Evolutionary conservation across 2,888 invertebrate genomes (phyloP), one percentile per base, ranked within the genome.

Genomic region (Ypsolopha scabrella): DNA sequence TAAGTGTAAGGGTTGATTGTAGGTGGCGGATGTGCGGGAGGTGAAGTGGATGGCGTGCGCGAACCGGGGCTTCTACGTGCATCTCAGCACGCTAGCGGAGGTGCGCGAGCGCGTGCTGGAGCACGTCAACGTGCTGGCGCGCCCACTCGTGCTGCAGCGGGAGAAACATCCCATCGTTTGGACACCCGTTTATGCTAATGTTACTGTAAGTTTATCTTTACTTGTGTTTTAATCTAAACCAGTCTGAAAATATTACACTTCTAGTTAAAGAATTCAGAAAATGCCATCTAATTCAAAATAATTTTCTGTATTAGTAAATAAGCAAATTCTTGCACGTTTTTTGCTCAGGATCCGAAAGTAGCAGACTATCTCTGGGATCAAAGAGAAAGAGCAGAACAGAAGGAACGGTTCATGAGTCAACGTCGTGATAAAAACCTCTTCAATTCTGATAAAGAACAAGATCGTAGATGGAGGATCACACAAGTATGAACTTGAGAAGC

Each of bases 31-130:
- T 78, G 94, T 95, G 49, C 89, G 94, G 58, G 96, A 98, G 71
- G 95, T 98, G 57, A 94, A 95, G 70, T 97, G 96, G 95, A 99
- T 99, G 97, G 99, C 99, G 49, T 99, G 99, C 78, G 94, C 94
- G 33, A 99, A 99, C 80, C 92, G 95, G 79, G 98, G 98, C 9
- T 98, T 93, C 79, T 98, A 95, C 86, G 97, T 98, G 24, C 99
- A 99, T 72, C 91, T 99, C 50, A 96, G 97, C 60, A 98, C 98
- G 36, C 88, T 97, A 69, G 97, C 99, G 0, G 99, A 99, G 86
- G 99, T 99, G 41, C 92, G 98, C 52, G 99, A 99, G 83, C 94
- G 99, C 83, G 98, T 94, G 1, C 85, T 99, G 64, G 95, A 98
- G 74, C 99, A 99, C 75, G 94, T 99, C 62, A 96, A 97, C 52